A percentile compares a stretch with the other conserved stretches of the same genome.
These are phyloP conservation scores for Tenebrosternarchus preto DNA, from an alignment of 2,113 vertebrate genomes.

Conservation along the genomic window DNA sequence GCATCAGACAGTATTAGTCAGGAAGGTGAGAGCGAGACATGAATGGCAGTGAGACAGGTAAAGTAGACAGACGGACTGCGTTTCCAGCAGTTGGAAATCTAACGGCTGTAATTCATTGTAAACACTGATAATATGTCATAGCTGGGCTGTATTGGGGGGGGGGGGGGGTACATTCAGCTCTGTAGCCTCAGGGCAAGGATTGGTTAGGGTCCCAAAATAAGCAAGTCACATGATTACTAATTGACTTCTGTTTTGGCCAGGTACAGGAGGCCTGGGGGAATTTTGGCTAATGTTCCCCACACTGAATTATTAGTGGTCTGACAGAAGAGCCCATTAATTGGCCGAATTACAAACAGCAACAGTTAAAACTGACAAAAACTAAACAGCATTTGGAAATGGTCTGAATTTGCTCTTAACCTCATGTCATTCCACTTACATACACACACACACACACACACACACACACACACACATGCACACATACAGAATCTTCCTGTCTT, in stretches of 20 bases:
- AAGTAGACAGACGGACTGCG: too few relatives aligned
- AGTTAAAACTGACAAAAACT: not conserved
- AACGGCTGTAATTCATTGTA: too few relatives aligned
- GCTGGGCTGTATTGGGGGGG: too few relatives aligned
- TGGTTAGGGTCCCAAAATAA: not conserved
- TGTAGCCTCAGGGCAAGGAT: too few relatives aligned
- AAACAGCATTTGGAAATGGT: too few relatives aligned
- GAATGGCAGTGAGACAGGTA: too few relatives aligned
- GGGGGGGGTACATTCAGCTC: too few relatives aligned
- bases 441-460: not conserved
- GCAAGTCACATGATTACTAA: not conserved
- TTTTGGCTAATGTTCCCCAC: conserved; percentile 7
- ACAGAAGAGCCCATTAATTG: conserved; percentile 5
- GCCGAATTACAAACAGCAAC: conserved; percentile 6
- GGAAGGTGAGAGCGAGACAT: not conserved
- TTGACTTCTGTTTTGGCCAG: conserved; percentile 5
- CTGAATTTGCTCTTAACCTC: too few relatives aligned
- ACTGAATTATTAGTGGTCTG: not conserved
- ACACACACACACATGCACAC: conserved; percentile 12
- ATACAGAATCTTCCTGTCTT: conserved; percentile 41
- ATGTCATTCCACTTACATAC: not conserved
- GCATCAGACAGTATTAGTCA: too few relatives aligned
- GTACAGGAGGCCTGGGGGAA: not conserved
- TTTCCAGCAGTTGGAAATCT: too few relatives aligned
- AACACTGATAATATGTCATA: too few relatives aligned